phyloP scores from a whole-genome alignment of 2,888 invertebrate species.

The Drosophila melanosoma region DNA sequence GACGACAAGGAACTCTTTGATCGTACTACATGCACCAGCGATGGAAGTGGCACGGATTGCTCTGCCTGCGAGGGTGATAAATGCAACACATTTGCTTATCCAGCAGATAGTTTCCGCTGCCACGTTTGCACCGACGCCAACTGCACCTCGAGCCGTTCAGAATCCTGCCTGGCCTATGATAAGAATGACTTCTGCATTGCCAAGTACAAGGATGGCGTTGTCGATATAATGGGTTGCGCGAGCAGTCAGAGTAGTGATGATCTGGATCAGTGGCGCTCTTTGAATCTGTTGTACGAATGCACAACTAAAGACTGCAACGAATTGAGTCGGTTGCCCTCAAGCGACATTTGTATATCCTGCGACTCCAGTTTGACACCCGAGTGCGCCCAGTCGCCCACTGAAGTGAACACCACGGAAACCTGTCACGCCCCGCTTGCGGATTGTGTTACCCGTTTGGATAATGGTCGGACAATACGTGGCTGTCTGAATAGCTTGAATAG shows the following conservation, averaged over 20 bases:
- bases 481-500: constrained; percentile 64
- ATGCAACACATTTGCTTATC: constrained; percentile 76
- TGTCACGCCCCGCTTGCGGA: constrained; percentile 66
- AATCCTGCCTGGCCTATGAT: constrained; percentile 66
- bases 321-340: constrained; percentile 57
- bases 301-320: constrained; percentile 72
- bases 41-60: constrained; percentile 46
- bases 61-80: constrained; percentile 57
- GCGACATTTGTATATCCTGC: constrained; percentile 70
- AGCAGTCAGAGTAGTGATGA: constrained; percentile 67
- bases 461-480: constrained; percentile 76
- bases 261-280: constrained; percentile 67
- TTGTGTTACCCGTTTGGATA: constrained; percentile 66
- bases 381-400: constrained; percentile 77
- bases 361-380: constrained; percentile 71
- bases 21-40: constrained; percentile 62
- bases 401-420: constrained; percentile 34
- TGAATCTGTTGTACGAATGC: constrained; percentile 74
- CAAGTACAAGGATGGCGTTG: constrained; percentile 63
- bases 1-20: constrained; percentile 79
- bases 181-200: constrained; percentile 78
- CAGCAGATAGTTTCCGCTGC: constrained; percentile 74
- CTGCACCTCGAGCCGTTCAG: constrained; percentile 57
- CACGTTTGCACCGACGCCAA: constrained; percentile 67
- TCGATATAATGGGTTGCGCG: constrained; percentile 75